Evolutionary conservation across 1,140 invertebrate genomes (phyloP).

Genomic region (Rhynchophorus ferrugineus): DNA sequence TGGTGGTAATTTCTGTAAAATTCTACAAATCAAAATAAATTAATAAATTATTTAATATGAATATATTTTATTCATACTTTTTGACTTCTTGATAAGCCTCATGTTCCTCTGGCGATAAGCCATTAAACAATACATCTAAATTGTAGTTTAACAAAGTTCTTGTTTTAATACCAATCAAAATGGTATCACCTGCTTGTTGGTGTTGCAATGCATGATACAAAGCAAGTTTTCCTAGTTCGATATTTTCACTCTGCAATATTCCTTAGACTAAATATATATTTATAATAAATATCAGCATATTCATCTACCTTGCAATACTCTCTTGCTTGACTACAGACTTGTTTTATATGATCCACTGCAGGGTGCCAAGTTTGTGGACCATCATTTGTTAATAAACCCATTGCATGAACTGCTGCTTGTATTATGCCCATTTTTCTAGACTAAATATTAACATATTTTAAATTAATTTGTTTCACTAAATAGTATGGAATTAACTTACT

Average conservation of each 20-base stretch:
- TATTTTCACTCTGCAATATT: constrained; percentile 46
- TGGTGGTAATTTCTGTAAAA: constrained; percentile 38
- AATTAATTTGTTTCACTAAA: no score
- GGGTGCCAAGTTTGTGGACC: constrained; percentile 82
- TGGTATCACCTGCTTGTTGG: constrained; percentile 49
- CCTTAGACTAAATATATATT: neutral
- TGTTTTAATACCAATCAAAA: constrained; percentile 64
- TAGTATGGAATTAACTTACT: constrained; percentile 40
- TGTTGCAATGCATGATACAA: constrained; percentile 55
- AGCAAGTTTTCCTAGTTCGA: constrained; percentile 65
- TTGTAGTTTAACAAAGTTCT: constrained; percentile 52
- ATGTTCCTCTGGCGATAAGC: constrained; percentile 55
- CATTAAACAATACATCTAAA: constrained; percentile 50
- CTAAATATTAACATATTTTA: no score
- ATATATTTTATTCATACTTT: constrained; percentile 21
- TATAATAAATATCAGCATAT: neutral
- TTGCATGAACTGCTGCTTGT: constrained; percentile 69
- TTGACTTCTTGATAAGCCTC: constrained; percentile 49
- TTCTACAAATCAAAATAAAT: constrained; percentile 32
- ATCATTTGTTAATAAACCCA: constrained; percentile 72
- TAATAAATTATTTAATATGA: constrained; percentile 2
- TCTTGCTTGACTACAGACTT: constrained; percentile 51
- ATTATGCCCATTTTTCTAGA: constrained; percentile 60
- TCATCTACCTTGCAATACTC: constrained; percentile 54
- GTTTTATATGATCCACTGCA: constrained; percentile 59